Base-by-base conservation (phyloP, 2,113 vertebrate species). In the Myrmophylax atrothorax region DNA sequence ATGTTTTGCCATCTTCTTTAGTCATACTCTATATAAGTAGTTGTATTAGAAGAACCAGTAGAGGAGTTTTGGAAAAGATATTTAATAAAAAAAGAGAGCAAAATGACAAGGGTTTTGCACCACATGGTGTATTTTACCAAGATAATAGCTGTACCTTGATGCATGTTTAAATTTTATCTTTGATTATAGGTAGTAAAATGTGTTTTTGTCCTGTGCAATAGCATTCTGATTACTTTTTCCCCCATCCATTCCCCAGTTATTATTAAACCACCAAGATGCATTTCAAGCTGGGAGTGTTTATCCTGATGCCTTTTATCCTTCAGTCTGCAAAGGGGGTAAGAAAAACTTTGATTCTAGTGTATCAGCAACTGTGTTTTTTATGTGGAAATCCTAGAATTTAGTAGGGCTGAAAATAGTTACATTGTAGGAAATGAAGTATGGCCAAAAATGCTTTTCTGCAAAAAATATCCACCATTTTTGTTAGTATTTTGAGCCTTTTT, bases 251-350 rank as follows among this genome's bases (percentile, higher is more conserved):
- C 37, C 44, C 26, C 75, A 98, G 98, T 92, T 98, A 62, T 40
- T 98, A 22, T 75, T 97, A 79, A 97, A 94, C 26, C 98, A 98
- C 81, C 98, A 94, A 79, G 98, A 98, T 77, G 98, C 98, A 0
- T 98, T 98, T 93, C 98, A 98, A 76, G 98, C 98, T 70, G 98
- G 98, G 44, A 91, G 97, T 2, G 90, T 97, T 88, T 98, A 98
- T 95, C 98, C 98, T 67, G 98, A 98, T 66, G 93, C 97, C 10
- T 98, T 98, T 94, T 98, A 98, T 88, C 52, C 98, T 84, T 15
- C 63, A 62, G 67, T 98, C 82, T 98, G 98, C 77, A 97, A 94
- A 93, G 46, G 31, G 38, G 98, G 98, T 98, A 96, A 97, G 97
- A 47, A n/a, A 78, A 73, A 15, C 22, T 70, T n/a, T 87, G 49